Base-by-base conservation (phyloP, 2,113 vertebrate species). In the Bambusicola thoracicus region DNA sequence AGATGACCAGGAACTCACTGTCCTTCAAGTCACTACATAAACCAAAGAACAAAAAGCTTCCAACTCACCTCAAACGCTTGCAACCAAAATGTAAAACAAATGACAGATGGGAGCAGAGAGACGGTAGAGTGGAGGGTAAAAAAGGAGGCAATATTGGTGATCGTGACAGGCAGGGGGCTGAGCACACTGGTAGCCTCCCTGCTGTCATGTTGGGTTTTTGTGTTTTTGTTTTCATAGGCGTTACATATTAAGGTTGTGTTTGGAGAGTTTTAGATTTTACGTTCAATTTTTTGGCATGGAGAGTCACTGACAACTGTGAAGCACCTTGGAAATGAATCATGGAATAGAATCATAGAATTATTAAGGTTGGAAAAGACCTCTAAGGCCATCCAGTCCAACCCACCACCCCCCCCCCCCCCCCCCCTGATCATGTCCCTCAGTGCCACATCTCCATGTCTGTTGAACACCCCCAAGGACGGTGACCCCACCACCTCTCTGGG, bases 71-170 rank as follows among this genome's bases (percentile, higher is more conserved):
- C 82, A 36, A 81, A 93, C 70, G 67, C 40, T 90, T 75, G 10
- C 69, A 92, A 77, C 19, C 66, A n/a, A n/a, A 72, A 77, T 48
- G 53, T 87, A 87, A 89, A 89, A n/a, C 43, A 85, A 92, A 91
- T 2, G 19, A 90, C 94, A 96, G 96, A 96, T 96, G 96, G 96
- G 62, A 72, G 78, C 77, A 95, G 85, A 82, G 92, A 96, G 96
- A 92, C 13, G 48, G 92, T 83, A 69, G 74, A 95, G 88, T 19
- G 68, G 48, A 94, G 86, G 74, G 81, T 58, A 22, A 43, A 82
- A 91, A 92, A 49, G 0, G 8, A 94, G 66, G 84, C 63, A 87
- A 43, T 46, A 87, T 38, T 89, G 72, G 69, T 73, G 76, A 90
- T 61, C 61, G 81, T 92, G 81, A 90, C 91, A 89, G 16, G 94